These are phyloP conservation scores for Eilema depressum DNA, from an alignment of 2,888 invertebrate genomes.

Conservation along the genomic window DNA sequence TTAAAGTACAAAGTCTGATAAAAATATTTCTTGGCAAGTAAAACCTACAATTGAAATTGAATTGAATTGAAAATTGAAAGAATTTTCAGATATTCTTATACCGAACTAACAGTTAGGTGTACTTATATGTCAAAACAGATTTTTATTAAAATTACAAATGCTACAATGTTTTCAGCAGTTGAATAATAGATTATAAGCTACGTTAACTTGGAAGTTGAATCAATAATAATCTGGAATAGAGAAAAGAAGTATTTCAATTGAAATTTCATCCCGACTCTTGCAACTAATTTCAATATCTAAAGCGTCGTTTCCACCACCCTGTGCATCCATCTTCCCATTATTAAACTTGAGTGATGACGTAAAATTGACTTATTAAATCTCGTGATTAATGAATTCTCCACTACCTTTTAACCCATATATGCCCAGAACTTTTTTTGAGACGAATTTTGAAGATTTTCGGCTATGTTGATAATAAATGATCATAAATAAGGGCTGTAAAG, in stretches of 20 bases:
- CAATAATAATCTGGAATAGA: neutral
- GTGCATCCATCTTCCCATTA: constrained; percentile 19
- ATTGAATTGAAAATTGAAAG: too few species aligned
- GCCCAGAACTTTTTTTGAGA: too few species aligned
- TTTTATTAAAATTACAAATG: neutral
- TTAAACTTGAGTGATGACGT: constrained; percentile 24
- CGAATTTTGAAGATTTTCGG: too few species aligned
- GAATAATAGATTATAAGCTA: neutral
- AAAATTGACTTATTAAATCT: constrained; percentile 26
- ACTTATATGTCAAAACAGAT: neutral
- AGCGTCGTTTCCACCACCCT: neutral
- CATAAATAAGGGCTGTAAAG: too few species aligned
- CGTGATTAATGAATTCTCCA: constrained; percentile 47
- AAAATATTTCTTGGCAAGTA: too few species aligned
- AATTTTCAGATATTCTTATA: too few species aligned
- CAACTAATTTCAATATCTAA: constrained; percentile 14
- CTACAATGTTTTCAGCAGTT: neutral
- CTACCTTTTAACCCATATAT: too few species aligned
- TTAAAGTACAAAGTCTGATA: too few species aligned
- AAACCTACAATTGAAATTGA: too few species aligned
- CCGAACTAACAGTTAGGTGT: too few species aligned
- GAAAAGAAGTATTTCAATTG: neutral
- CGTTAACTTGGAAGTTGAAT: neutral
- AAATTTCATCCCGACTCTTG: neutral
- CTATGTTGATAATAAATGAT: too few species aligned